Percentiles rank a stretch among this genome's conserved stretches.
These are phyloP conservation scores for Eupristina koningsbergeri DNA, from an alignment of 1,140 invertebrate species.

Conservation along the genomic window DNA sequence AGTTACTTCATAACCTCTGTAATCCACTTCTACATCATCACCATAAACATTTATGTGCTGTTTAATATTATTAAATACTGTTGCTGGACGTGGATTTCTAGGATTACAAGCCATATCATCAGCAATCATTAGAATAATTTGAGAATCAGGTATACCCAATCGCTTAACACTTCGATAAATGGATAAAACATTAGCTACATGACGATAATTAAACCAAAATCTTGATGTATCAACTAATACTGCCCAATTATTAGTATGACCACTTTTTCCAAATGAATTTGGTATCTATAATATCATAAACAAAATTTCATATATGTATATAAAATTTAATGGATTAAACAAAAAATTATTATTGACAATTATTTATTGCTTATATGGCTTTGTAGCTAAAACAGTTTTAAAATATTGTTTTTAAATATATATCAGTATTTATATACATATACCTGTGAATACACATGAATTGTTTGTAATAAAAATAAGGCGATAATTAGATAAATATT, in stretches of 20 bases:
- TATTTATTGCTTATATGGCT: not conserved
- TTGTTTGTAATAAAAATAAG: slow-evolving; percentile 8
- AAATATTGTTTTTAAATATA: not conserved
- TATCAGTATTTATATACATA: slow-evolving; percentile 4
- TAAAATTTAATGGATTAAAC: not conserved
- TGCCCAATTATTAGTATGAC: slow-evolving; percentile 99
- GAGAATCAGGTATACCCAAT: slow-evolving; percentile 96
- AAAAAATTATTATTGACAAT: not conserved
- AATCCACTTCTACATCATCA: slow-evolving; percentile 99
- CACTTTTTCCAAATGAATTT: slow-evolving; percentile 70
- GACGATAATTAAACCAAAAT: slow-evolving; percentile 99
- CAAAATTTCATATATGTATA: not conserved
- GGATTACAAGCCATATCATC: slow-evolving; percentile 99
- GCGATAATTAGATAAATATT: slow-evolving; percentile 9
- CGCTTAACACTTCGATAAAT: slow-evolving; percentile 98
- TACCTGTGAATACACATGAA: slow-evolving; percentile 34
- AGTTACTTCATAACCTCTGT: slow-evolving; percentile 97
- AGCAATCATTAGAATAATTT: slow-evolving; percentile 98
- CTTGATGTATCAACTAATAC: slow-evolving; percentile 97
- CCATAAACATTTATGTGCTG: slow-evolving; percentile 99
- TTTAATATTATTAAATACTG: slow-evolving; percentile 98
- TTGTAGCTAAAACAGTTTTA: not conserved
- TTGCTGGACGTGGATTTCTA: slow-evolving; percentile 96
- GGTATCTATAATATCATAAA: slow-evolving; percentile 62
- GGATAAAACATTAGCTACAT: slow-evolving; percentile 98